Conservation (phyloP, 2,888 invertebrate genomes). For the Boloria euphrosyne region DNA sequence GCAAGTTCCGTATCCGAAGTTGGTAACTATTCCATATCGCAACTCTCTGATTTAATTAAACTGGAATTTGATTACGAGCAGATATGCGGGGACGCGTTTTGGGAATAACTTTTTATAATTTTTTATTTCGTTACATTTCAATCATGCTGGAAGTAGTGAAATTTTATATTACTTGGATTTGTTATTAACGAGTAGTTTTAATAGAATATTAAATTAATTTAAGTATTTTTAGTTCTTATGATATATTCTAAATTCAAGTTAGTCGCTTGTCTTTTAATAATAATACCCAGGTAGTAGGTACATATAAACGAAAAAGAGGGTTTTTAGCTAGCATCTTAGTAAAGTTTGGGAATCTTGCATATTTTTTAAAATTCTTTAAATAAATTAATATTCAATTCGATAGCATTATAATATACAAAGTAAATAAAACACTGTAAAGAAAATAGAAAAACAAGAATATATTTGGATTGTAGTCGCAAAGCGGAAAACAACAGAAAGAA, state of each 20-base stretch:
- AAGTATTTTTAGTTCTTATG: no score
- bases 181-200: no score
- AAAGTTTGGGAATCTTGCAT: no score
- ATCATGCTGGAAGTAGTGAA: slow-evolving; percentile 18
- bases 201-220: no score
- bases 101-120: slow-evolving; percentile 36
- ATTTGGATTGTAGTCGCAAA: slow-evolving; percentile 27
- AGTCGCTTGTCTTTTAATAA: no score
- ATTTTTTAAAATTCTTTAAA: neutral
- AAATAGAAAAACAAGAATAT: slow-evolving; percentile 17
- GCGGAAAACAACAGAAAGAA: slow-evolving; percentile 28
- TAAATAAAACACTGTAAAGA: slow-evolving; percentile 9
- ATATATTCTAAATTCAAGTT: no score
- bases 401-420: slow-evolving; percentile 1
- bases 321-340: no score
- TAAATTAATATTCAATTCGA: neutral
- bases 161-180: neutral
- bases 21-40: slow-evolving; percentile 44
- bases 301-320: no score
- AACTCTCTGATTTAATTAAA: slow-evolving; percentile 58
- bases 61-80: slow-evolving; percentile 50
- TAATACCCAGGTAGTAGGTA: no score
- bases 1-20: slow-evolving; percentile 36
- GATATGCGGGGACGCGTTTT: slow-evolving; percentile 36
- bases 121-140: slow-evolving; percentile 25